phyloP scores from a whole-genome alignment of 1,140 invertebrate genomes.

The Orchesella cincta region DNA sequence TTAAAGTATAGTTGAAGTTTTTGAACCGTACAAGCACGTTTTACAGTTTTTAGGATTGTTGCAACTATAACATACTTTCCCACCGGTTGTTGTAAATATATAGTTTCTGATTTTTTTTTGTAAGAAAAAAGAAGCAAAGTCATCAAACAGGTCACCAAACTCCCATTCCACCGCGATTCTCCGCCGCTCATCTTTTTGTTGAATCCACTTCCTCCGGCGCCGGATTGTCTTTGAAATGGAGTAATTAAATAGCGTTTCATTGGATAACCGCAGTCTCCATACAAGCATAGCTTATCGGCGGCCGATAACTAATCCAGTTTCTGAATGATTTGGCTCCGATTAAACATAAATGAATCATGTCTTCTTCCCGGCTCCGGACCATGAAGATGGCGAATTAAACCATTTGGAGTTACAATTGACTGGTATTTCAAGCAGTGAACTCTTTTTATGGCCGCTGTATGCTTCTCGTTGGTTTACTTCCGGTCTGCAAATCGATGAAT shows the following conservation, averaged over 20 bases:
- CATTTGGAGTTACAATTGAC: conserved; percentile 28
- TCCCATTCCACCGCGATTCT: conserved; percentile 30
- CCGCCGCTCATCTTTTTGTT: conserved; percentile 30
- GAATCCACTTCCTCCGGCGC: not conserved
- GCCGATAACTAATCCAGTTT: not conserved
- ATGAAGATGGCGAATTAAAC: conserved; percentile 31
- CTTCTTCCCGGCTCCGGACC: conserved; percentile 26
- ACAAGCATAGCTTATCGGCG: no score
- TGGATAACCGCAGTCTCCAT: conserved; percentile 38
- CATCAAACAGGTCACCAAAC: conserved; percentile 28
- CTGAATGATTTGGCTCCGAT: not conserved
- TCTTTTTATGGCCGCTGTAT: conserved; percentile 38
- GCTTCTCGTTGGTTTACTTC: not conserved
- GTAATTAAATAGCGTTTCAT: not conserved
- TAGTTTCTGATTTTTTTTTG: conserved; percentile 40
- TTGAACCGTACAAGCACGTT: conserved; percentile 30
- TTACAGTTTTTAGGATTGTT: conserved; percentile 27
- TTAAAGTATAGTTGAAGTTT: conserved; percentile 33
- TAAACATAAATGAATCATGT: conserved; percentile 25
- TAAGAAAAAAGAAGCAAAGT: conserved; percentile 37
- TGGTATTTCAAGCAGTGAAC: conserved; percentile 34
- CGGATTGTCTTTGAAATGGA: conserved; percentile 19
- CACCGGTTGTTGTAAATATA: conserved; percentile 28
- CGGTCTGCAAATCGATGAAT: conserved; percentile 11
- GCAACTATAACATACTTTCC: conserved; percentile 14